Conservation (phyloP, 1,140 invertebrate species). For the Zophobas atratus region DNA sequence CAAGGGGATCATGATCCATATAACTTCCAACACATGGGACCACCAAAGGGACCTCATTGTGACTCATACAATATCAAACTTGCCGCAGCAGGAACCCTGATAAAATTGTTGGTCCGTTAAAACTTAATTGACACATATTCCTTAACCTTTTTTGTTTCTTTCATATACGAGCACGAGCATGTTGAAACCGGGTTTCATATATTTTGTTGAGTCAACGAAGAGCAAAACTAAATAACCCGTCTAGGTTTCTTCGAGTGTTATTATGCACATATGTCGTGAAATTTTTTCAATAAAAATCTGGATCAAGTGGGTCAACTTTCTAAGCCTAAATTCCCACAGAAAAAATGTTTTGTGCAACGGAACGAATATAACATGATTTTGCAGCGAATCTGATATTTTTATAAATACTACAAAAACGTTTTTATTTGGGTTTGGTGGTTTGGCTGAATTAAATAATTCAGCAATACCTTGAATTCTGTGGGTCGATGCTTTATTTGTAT, state of each 20-base stretch:
- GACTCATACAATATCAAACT: conserved; percentile 48
- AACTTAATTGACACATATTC: conserved; percentile 8
- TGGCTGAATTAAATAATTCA: no score
- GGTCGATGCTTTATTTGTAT: no score
- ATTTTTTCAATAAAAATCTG: not conserved
- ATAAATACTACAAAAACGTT: not conserved
- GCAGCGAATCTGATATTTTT: not conserved
- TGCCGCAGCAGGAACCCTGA: not conserved
- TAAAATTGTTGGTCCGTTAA: not conserved
- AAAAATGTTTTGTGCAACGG: not conserved
- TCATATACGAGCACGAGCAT: not conserved
- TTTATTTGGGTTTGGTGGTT: no score
- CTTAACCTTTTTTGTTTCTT: not conserved
- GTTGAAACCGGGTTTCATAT: conserved; percentile 3
- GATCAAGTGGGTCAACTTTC: conserved; percentile 28
- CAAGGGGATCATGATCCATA: conserved; percentile 51
- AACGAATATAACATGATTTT: not conserved
- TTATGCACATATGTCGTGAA: conserved; percentile 25
- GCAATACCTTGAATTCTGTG: no score
- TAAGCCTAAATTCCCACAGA: conserved; percentile 14
- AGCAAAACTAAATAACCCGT: conserved; percentile 8
- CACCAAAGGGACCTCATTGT: conserved; percentile 43
- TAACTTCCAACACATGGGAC: conserved; percentile 54
- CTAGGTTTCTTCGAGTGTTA: not conserved
- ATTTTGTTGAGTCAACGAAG: conserved; percentile 2